These are phyloP conservation scores for Pseudorectes ferrugineus DNA, from an alignment of 2,113 vertebrate genomes.

Conservation along the genomic window DNA sequence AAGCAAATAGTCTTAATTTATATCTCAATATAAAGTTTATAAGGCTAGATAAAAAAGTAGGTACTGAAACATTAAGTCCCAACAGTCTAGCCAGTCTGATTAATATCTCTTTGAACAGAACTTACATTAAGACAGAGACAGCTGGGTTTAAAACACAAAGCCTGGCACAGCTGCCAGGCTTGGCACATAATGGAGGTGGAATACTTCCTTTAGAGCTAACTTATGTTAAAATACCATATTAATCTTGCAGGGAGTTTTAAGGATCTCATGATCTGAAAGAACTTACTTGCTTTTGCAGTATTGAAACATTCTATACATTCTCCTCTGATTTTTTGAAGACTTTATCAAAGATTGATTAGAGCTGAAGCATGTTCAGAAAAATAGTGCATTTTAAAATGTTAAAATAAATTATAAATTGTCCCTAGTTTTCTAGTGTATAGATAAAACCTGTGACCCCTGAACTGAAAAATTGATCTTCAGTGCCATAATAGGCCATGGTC, in stretches of 20 bases:
- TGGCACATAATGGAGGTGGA: background rate
- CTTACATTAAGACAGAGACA: background rate
- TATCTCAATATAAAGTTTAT: slow-evolving; percentile 63
- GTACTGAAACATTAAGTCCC: slow-evolving; percentile 46
- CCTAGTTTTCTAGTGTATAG: background rate
- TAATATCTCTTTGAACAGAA: slow-evolving; percentile 61
- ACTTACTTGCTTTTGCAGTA: background rate
- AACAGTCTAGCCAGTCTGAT: slow-evolving; percentile 45
- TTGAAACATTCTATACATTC: background rate
- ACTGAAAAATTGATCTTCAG: background rate
- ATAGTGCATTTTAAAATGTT: background rate
- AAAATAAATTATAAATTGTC: background rate
- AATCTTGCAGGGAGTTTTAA: background rate
- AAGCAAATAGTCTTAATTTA: slow-evolving; percentile 72
- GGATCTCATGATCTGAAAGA: background rate
- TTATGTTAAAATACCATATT: background rate
- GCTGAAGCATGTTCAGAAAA: background rate
- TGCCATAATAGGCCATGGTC: background rate
- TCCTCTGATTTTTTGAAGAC: background rate
- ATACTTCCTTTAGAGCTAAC: background rate
- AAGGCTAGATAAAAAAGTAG: slow-evolving; percentile 57
- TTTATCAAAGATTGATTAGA: background rate
- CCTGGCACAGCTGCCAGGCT: background rate
- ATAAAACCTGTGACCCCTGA: background rate
- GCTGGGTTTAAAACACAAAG: slow-evolving; percentile 14